Base-by-base conservation (phyloP, 2,113 vertebrate genomes). In the Nettapus auritus region DNA sequence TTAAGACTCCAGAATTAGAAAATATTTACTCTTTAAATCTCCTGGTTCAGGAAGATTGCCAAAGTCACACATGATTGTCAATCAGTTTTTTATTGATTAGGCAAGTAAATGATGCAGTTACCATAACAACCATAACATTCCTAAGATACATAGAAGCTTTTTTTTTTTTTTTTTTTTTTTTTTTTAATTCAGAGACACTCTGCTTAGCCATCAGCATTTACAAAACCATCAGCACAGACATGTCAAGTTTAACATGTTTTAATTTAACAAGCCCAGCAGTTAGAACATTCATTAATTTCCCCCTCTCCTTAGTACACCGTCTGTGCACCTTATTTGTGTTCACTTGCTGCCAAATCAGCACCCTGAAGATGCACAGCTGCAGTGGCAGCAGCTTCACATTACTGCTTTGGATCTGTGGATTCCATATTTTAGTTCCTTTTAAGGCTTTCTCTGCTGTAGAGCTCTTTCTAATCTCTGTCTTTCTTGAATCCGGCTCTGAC, bases 241-340 rank as follows among this genome's bases (percentile, higher is more conserved):
- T 66, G 84, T 94, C 94, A 97, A 94, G 66, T 94, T 95, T 94
- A 94, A 95, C 86, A 87, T 63, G 91, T 94, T 95, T 94, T 82
- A 78, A 46, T 88, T 89, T 95, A 80, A 78, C 0, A 0, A 94
- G 73, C 82, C 93, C 83, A 97, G 90, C 93, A 88, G 92, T 96
- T 96, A 96, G 83, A 85, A 59, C 2, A 0, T 91, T 97, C 92
- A 94, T 91, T 94, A 95, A 89, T 96, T 89, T 92, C 73, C n/a
- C 53, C 55, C 80, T 74, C 80, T 81, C 59, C 62, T 84, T 77
- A 21, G 60, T 36, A 57, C 50, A 28, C 90, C 9, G 75, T 82
- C 83, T 91, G 68, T 88, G 80, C 76, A 81, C 67, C 81, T 94
- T 96, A 90, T 95, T 95, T 95, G 91, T 90, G 82, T 96, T 93